Evolutionary conservation across 2,888 invertebrate species (phyloP), one percentile per base, ranked within the genome.

Genomic region (Sphecodes monilicornis): DNA sequence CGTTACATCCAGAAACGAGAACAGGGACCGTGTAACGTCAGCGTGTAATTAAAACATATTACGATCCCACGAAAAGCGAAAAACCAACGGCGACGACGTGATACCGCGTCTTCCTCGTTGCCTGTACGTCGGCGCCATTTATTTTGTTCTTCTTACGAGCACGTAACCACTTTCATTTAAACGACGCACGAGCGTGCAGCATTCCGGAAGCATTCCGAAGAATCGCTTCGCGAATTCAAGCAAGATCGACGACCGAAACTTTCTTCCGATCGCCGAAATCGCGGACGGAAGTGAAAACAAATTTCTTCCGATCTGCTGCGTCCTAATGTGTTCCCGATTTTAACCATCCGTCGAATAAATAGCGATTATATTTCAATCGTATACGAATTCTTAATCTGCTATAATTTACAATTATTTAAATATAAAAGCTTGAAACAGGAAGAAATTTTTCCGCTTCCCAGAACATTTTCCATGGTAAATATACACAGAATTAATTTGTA

Each of bases 81-180:
- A 22, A 22, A 50, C 22, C 22, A 22, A 11, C 66, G 5, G 8
- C 5, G 54, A 5, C 54, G 11, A 22, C n/a, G 10, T 6, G 54
- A 57, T 1, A 26, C 10, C 29, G 60, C 32, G 13, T 32, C 18
- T 64, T 64, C 32, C 29, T 32, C 16, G 60, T 6, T 18, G 18
- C 29, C 13, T 6, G 60, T 29, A 32, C 29, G 29, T 64, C 60
- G 29, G 13, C 29, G 29, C 29, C 60, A 29, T 8, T 29, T 29
- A 29, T 60, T 64, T 64, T 32, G 4, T 43, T 50, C 29, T 41
- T 26, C 18, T 43, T 22, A 0, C 60, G 43, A 16, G 26, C 5
- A 66, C 66, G n/a, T 32, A 68, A 76, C 16, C 22, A 13, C 29
- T 32, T 72, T 64, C 72, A 36, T 54, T 68, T 16, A 29, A 68